Evolutionary conservation across 2,797 vertebrate species (phyloP), one percentile per base, ranked within the genome.

Genomic region (Sebastes matsubarae): DNA sequence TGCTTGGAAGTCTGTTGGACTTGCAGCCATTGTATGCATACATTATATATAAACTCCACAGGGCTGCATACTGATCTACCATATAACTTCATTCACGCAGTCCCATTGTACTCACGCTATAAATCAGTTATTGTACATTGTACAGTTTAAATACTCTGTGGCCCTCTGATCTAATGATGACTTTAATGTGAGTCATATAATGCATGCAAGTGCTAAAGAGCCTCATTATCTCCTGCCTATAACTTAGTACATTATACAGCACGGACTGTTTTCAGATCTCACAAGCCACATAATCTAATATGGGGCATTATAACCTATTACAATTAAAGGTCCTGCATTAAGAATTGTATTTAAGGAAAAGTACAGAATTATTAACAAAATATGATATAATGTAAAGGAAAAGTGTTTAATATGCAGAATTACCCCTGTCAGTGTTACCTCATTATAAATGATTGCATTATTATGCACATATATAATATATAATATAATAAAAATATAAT

Each of bases 181-280:
- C 60, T 80, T 84, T 75, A 65, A 69, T 80, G 42, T 58, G 67
- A 81, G 63, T 54, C 70, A 75, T 80, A 80, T 78, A 78, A 80
- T 60, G 25, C 18, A 65, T 30, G 10, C 16, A 61, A 76, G 68
- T 72, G 61, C 20, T 50, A 50, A 50, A 79, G 20, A 75, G 67
- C 8, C 46, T 73, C 38, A 58, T 58, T 75, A 18, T 27, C 11
- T 61, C 5, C 68, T 72, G 64, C 52, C 61, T 38, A 4, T 30
- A 27, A 66, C 54, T 69, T 25, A 24, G 22, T 24, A 34, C 29
- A 72, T 74, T 72, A 60, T 16, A 60, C 36, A 69, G 68, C 68
- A 63, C 14, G 24, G 6, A 5, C 50, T 71, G 27, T 20, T 32
- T 34, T 60, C 24, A 29, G 13, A 25, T 32, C 60, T 54, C 8